Evolutionary conservation across 2,113 vertebrate genomes (phyloP).

Genomic region (Cyprinus carpio): DNA sequence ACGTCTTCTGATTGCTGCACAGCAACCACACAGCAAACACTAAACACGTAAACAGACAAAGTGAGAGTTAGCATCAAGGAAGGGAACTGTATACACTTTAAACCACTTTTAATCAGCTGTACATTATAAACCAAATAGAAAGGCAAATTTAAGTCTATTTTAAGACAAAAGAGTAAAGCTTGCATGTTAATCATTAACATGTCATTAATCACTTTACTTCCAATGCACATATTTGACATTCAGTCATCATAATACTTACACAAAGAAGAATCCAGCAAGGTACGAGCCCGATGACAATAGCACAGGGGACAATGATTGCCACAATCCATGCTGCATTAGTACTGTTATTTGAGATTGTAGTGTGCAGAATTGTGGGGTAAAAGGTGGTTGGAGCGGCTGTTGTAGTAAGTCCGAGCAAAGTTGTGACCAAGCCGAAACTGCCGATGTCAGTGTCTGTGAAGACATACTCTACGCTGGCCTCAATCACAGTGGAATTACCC

Average conservation of each 20-base stretch:
- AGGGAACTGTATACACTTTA: no score
- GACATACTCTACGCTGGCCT: slow-evolving; percentile 20
- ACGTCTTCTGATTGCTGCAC: slow-evolving; percentile 38
- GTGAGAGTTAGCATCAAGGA: no score
- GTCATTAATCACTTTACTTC: no score
- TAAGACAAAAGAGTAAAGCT: no score
- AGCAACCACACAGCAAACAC: slow-evolving; percentile 52
- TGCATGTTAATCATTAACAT: no score
- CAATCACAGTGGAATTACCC: neutral
- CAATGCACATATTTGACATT: no score
- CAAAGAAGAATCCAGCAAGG: no score
- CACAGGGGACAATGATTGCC: slow-evolving; percentile 52
- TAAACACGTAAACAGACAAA: neutral
- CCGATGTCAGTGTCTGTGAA: slow-evolving; percentile 16
- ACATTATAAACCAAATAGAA: no score
- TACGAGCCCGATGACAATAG: no score
- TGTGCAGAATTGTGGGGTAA: neutral
- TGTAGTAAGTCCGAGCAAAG: neutral
- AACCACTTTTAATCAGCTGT: no score
- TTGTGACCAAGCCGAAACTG: neutral
- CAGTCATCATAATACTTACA: no score
- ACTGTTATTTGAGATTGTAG: neutral
- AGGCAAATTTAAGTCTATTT: no score
- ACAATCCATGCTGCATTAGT: slow-evolving; percentile 41
- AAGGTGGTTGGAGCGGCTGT: neutral